Percentiles rank a stretch among this genome's conserved stretches.
These are phyloP conservation scores for Petaurus breviceps DNA, from an alignment of 2,113 vertebrate genomes.

Conservation along the genomic window DNA sequence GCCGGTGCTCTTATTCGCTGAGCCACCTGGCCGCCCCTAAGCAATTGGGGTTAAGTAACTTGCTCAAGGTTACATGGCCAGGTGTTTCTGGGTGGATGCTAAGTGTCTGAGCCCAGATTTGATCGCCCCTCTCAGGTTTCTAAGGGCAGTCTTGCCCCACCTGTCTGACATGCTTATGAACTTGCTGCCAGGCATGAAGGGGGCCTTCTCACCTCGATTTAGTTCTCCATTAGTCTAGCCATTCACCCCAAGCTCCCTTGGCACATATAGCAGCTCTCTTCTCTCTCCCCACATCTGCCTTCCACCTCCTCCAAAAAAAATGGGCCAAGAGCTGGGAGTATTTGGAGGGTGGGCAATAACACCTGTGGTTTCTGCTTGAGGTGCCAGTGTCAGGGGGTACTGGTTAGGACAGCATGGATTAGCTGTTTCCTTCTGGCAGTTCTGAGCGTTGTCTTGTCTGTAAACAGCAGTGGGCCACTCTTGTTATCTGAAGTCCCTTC, in stretches of 20 bases:
- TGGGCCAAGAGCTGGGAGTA: background rate
- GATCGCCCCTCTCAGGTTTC: slow-evolving; percentile 49
- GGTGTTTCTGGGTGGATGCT: no score
- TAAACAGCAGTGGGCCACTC: background rate
- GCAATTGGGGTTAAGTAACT: no score
- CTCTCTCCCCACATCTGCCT: background rate
- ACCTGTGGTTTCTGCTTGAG: background rate
- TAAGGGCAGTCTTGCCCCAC: background rate
- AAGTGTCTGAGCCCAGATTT: no score
- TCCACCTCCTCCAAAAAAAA: background rate
- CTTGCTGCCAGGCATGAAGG: background rate
- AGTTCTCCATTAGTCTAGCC: background rate
- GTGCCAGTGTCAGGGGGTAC: background rate
- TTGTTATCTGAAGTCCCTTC: slow-evolving; percentile 39
- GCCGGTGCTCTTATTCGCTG: no score
- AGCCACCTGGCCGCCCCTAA: no score
- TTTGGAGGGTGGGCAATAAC: background rate
- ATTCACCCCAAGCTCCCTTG: background rate
- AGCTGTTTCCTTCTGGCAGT: background rate
- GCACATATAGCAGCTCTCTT: background rate
- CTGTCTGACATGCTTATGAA: background rate
- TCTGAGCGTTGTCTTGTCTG: background rate
- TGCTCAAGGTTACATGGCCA: no score
- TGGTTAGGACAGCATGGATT: no score
- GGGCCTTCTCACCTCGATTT: background rate